A percentile compares a stretch with the other conserved stretches of the same genome.
phyloP scores from a whole-genome alignment of 2,888 invertebrate species.

The Taphrorychus bicolor region DNA sequence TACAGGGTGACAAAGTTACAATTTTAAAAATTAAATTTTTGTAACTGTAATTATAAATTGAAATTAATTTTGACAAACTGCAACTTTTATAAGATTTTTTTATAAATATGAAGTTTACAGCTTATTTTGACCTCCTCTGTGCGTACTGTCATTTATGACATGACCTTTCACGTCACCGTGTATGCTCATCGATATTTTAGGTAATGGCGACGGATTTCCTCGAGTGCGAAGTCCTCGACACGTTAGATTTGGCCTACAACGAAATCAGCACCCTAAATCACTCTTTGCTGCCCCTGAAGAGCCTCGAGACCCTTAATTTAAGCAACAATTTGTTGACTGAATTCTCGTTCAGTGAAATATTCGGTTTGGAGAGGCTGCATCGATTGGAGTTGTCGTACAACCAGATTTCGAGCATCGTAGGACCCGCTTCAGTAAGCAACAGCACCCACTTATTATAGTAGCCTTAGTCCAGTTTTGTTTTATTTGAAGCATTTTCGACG shows the following conservation, averaged over 20 bases:
- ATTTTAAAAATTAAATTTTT: no score
- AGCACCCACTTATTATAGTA: neutral
- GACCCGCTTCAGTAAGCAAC: slow-evolving; percentile 69
- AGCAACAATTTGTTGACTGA: slow-evolving; percentile 78
- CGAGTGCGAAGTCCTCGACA: slow-evolving; percentile 73
- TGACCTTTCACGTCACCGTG: neutral
- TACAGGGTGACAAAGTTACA: no score
- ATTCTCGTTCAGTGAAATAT: slow-evolving; percentile 82
- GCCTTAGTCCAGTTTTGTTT: no score
- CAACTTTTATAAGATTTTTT: no score
- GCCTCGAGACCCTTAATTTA: slow-evolving; percentile 74
- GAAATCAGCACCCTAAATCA: slow-evolving; percentile 74
- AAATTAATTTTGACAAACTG: no score
- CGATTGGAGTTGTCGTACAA: slow-evolving; percentile 80
- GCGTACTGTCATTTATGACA: no score
- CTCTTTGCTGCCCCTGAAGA: slow-evolving; percentile 73
- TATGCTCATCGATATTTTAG: slow-evolving; percentile 55
- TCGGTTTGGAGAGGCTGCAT: slow-evolving; percentile 74
- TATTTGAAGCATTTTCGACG: no score
- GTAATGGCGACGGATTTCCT: slow-evolving; percentile 78
- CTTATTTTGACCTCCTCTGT: neutral
- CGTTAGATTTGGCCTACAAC: slow-evolving; percentile 77
- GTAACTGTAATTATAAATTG: no score
- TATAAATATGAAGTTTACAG: neutral
- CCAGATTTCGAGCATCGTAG: slow-evolving; percentile 71